Evolutionary conservation across 2,888 invertebrate species (phyloP).

Genomic region (Omphaloscelis lunosa): DNA sequence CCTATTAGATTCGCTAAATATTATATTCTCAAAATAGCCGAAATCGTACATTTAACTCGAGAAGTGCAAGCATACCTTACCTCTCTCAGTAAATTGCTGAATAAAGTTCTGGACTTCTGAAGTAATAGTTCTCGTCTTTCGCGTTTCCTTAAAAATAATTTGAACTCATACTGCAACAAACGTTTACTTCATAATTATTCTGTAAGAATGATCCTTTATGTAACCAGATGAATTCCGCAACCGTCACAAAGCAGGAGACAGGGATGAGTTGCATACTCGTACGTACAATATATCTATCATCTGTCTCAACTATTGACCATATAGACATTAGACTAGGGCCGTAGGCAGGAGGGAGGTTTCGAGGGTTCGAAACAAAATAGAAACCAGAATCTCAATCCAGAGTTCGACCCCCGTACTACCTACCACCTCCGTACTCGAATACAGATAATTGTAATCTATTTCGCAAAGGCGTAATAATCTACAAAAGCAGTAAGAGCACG

Average conservation of each 20-base stretch:
- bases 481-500: too few relatives aligned
- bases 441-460: too few relatives aligned
- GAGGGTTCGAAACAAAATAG: too few relatives aligned
- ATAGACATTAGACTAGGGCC: not conserved
- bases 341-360: too few relatives aligned
- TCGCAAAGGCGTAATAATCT: too few relatives aligned
- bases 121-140: conserved; percentile 84
- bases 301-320: not conserved
- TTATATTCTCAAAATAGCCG: too few relatives aligned
- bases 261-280: not conserved
- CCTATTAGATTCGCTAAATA: too few relatives aligned
- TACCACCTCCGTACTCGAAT: too few relatives aligned
- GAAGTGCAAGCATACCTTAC: conserved; percentile 63
- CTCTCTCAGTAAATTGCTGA: conserved; percentile 87
- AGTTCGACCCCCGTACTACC: too few relatives aligned
- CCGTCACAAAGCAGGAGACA: not conserved
- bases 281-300: too few relatives aligned
- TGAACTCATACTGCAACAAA: conserved; percentile 83
- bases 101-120: conserved; percentile 85
- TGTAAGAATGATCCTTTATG: not conserved
- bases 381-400: too few relatives aligned
- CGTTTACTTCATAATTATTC: not conserved
- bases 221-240: not conserved
- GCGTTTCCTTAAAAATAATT: conserved; percentile 85
- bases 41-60: too few relatives aligned